Base-by-base conservation (phyloP, 2,113 vertebrate genomes). In the Alectura lathami region DNA sequence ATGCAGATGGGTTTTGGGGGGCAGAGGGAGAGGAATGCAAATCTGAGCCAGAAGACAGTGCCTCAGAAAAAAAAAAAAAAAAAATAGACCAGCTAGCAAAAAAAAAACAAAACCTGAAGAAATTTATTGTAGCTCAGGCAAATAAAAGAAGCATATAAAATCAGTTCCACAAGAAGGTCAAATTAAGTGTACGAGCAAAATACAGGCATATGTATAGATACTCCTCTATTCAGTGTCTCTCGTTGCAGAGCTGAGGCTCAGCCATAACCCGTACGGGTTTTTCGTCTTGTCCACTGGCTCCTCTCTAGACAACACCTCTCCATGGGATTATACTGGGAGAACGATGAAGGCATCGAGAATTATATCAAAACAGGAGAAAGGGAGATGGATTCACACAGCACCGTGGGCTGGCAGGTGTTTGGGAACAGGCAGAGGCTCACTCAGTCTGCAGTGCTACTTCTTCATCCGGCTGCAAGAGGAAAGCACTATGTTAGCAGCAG, bases 401-500 rank as follows among this genome's bases (percentile, higher is more conserved):
- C 32, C 48, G 0, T 38, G 72, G 20, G 17, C 48, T 93, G 73
- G 51, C 76, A 68, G 60, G 64, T 89, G 75, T 59, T 64, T 21
- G 42, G 45, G 40, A 81, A 17, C n/a, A 69, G 57, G 78, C 80
- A 91, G 85, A 83, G 76, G 26, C n/a, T 84, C 88, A 60, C 16
- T 34, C 62, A 34, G 17, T 51, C 51, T 68, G 62, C 86, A 78
- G 45, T 66, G 9, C 56, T 90, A 83, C 54, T 88, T 95, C 4
- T 72, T 88, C 70, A 80, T 51, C 17, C 43, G 24, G 36, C 97
- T 97, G 95, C 70, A 96, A 95, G 47, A 88, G 51, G 94, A 74
- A 86, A 88, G 27, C 13, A 29, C 23, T 23, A 7, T 2, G 12
- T 91, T 38, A 95, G 68, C 45, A 77, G 11, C 67, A 43, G 24